Conservation (phyloP, 2,797 vertebrate genomes). For the Sebastes nivosus region DNA sequence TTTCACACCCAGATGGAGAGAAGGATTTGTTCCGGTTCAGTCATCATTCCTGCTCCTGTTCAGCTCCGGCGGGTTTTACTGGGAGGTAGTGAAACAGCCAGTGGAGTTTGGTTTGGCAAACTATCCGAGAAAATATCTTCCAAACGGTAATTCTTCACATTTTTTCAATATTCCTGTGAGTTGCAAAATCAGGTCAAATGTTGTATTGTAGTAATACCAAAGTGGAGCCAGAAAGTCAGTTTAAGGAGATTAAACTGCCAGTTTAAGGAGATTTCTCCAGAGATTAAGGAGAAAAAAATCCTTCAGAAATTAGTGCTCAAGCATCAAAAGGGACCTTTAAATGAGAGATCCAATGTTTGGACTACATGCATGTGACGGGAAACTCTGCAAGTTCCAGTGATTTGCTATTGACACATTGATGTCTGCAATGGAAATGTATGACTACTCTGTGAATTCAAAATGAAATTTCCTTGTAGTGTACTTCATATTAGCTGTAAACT, state of each 20-base stretch:
- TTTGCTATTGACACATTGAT: not conserved
- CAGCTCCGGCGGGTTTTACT: not conserved
- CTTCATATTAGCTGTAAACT: not conserved
- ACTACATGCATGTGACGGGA: not conserved
- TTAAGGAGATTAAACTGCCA: not conserved
- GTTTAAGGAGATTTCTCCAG: not conserved
- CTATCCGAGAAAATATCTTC: not conserved
- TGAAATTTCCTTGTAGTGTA: not conserved
- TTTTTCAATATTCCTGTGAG: not conserved
- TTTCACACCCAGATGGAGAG: not conserved
- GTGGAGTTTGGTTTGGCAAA: not conserved
- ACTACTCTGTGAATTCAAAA: not conserved
- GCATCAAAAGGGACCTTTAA: not conserved
- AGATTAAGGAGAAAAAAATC: not conserved
- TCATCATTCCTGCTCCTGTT: not conserved
- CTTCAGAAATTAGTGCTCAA: not conserved
- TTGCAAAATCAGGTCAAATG: not conserved
- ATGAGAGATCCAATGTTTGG: not conserved
- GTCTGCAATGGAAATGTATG: not conserved
- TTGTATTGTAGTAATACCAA: not conserved
- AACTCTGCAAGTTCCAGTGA: not conserved
- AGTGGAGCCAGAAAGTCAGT: not conserved
- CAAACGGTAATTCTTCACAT: slow-evolving; percentile 11
- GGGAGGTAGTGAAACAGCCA: not conserved
- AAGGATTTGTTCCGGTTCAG: no score